Evolutionary conservation across 92 coral and sea anemone genomes (phyloP).

Genomic region (Porites evermanni): DNA sequence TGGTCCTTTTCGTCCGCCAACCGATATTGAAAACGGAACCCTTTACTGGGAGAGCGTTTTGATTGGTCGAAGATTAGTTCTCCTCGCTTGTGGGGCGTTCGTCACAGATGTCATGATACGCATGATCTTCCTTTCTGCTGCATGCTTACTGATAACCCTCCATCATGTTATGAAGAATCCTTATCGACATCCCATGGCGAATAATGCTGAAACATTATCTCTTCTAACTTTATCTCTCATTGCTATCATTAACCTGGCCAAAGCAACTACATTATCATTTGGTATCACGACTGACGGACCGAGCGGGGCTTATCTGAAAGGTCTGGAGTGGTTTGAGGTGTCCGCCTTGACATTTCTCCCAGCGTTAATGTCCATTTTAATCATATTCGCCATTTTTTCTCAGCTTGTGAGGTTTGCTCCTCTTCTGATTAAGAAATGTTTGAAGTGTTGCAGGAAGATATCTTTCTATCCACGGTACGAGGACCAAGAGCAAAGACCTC

Average conservation of each 20-base stretch:
- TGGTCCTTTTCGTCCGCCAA: constrained; percentile 58
- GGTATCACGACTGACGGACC: constrained; percentile 28
- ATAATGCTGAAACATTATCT: constrained; percentile 22
- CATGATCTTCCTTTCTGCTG: constrained; percentile 33
- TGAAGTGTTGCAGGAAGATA: too few relatives aligned
- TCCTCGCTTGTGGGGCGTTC: constrained; percentile 51
- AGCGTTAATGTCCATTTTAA: constrained; percentile 19
- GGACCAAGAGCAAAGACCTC: too few relatives aligned
- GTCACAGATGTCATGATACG: constrained; percentile 50
- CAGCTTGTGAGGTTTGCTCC: constrained; percentile 21
- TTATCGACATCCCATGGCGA: constrained; percentile 48
- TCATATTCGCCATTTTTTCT: constrained; percentile 28
- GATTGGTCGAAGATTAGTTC: constrained; percentile 63
- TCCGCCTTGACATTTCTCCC: constrained; percentile 49
- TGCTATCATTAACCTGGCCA: constrained; percentile 28
- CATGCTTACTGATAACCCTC: constrained; percentile 38
- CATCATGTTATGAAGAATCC: constrained; percentile 45
- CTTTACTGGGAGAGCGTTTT: constrained; percentile 70
- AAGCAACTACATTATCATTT: constrained; percentile 24
- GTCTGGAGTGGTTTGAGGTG: constrained; percentile 45
- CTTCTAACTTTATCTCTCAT: constrained; percentile 12
- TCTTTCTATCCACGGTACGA: too few relatives aligned
- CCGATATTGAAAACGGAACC: constrained; percentile 37
- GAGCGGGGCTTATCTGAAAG: not conserved
- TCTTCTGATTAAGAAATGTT: too few relatives aligned